These are phyloP conservation scores for Petrocephalus schoutedeni DNA, from an alignment of 2,797 vertebrate species.

Conservation along the genomic window DNA sequence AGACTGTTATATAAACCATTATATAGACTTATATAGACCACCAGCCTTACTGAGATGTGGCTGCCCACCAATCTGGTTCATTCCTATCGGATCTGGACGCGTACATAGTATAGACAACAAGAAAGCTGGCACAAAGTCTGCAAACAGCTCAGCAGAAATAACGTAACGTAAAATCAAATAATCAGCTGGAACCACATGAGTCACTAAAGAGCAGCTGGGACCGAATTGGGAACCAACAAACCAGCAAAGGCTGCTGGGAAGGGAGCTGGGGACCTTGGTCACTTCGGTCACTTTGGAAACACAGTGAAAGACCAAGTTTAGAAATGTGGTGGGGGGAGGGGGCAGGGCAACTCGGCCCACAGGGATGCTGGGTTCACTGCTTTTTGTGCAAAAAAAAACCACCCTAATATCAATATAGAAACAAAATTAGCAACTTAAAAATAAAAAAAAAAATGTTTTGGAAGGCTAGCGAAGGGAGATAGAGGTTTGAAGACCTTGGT, in stretches of 20 bases:
- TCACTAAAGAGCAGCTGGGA: neutral
- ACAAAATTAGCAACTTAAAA: neutral
- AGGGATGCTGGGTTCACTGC: neutral
- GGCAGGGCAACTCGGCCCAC: neutral
- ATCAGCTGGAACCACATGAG: neutral
- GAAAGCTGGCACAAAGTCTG: neutral
- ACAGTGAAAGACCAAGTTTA: neutral
- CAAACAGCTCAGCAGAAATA: neutral
- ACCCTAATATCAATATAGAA: neutral
- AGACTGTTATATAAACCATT: constrained; percentile 29
- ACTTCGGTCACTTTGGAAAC: neutral
- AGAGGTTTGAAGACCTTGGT: neutral
- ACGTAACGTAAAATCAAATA: neutral
- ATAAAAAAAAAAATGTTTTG: neutral
- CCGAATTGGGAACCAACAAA: neutral
- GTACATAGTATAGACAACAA: neutral
- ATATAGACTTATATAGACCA: constrained; percentile 30
- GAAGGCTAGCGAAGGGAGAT: neutral
- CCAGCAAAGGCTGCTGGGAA: neutral
- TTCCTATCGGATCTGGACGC: neutral
- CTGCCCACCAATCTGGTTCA: neutral
- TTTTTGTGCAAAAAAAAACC: neutral
- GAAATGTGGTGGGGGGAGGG: neutral
- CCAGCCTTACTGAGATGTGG: neutral
- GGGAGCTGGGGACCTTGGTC: neutral